Base-by-base conservation (phyloP, 1,140 invertebrate genomes). In the Drosophila takahashii region DNA sequence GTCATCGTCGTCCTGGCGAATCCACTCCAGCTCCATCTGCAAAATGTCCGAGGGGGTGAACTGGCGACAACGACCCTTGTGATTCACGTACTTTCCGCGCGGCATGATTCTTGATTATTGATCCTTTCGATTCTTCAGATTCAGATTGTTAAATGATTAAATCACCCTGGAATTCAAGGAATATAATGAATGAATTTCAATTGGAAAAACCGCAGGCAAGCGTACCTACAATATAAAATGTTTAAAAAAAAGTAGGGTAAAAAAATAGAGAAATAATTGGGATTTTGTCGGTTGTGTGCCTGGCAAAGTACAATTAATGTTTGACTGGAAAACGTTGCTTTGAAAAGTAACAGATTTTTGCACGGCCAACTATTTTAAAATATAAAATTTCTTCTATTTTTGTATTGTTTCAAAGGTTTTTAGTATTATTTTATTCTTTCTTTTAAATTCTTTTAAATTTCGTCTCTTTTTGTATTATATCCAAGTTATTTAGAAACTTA, bases 31-130 rank as follows among this genome's bases (percentile, higher is more conserved):
- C 9, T 83, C 70, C 7, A 44, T 45, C 56, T 71, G 59, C 27
- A 84, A 13, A 4, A 66, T 52, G 7, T 85, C 77, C 1, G 57
- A 44, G 0, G 80, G 66, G 1, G 81, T 84, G 10, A 84, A 85
- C 54, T 85, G 61, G 8, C 80, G 80, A 86, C 95, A 96, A 60
- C 97, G 95, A 36, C 98, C 98, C 92, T 99, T 99, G 91, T 98
- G 97, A 92, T 97, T 97, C 15, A 96, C 95, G 86, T 95, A 97
- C 93, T 97, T 97, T 93, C 96, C 96, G 96, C 87, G 90, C n/a
- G 81, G 77, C 80, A 85, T 83, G 22, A 27, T 72, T 0, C 10
- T 34, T 0, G 18, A 3, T 5, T 48, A 0, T 8, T 0, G 9
- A 22, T 22, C 1, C 22, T 22, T 22, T 22, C 22, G 34, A n/a